Evolutionary conservation across 1,140 invertebrate genomes (phyloP), one percentile per base, ranked within the genome.

Genomic region (Pogonognathellus flavescens): DNA sequence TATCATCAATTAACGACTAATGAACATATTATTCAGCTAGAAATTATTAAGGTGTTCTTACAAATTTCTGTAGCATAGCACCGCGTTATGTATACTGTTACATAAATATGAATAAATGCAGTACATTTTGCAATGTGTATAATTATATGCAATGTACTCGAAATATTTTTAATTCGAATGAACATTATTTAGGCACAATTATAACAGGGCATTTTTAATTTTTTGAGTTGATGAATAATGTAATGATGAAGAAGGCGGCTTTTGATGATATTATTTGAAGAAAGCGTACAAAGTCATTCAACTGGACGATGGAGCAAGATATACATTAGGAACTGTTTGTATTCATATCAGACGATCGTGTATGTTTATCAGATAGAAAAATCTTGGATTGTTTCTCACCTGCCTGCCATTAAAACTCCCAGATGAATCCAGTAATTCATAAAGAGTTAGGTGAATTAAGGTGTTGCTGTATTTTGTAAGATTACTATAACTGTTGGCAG

Each of bases 1-100:
- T n/a, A 57, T 76, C 25, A 76, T 76, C 70, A 76, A 16, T 76
- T 18, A 76, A 76, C 16, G 41, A 76, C 70, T 76, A 76, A 76
- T 76, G 70, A 76, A 50, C 41, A 41, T 76, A 18, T 76, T 31
- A 41, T 41, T 41, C 70, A 31, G n/a, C 16, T 76, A 31, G 70
- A 76, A 76, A 31, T 11, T 16, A 50, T 49, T 49, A 41, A 6
- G 31, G 31, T 41, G 31, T 41, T 41, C 31, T 41, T 41, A 41
- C 6, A 41, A 3, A 41, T 41, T 41, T 41, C 31, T 41, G 31
- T 41, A 1, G 31, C 6, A 6, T 41, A 41, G 31, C 31, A 41
- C 31, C 31, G 2, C n/a, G n/a, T n/a, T n/a, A n/a, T n/a, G n/a
- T 3, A 41, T 41, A 41, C 31, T 41, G 31, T 41, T 41, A 41